Evolutionary conservation across 1,140 invertebrate genomes (phyloP).

Genomic region (Bombus waltoni): DNA sequence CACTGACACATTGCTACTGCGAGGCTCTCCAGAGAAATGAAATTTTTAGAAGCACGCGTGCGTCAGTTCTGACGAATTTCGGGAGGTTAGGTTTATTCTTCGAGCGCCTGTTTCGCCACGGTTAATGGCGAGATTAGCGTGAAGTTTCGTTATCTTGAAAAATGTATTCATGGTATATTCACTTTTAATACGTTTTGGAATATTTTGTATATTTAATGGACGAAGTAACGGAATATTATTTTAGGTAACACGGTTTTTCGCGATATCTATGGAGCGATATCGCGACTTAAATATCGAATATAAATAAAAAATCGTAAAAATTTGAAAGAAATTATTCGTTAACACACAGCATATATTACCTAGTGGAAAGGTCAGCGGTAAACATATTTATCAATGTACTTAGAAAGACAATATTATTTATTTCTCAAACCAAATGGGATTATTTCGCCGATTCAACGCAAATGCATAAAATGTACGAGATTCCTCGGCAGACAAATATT

Average conservation of each 20-base stretch:
- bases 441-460: not conserved
- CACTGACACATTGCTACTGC: not conserved
- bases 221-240: not conserved
- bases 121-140: conserved; percentile 2
- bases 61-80: not conserved
- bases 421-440: not conserved
- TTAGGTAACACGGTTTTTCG: not conserved
- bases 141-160: not conserved
- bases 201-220: not conserved
- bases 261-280: not conserved
- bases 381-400: not conserved
- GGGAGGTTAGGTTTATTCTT: not conserved
- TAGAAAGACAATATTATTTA: not conserved
- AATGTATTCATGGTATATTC: not conserved
- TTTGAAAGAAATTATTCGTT: not conserved
- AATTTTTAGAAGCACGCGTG: not conserved
- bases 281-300: not conserved
- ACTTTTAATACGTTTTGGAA: not conserved
- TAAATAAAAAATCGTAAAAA: not conserved
- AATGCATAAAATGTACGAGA: not conserved
- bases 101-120: not conserved
- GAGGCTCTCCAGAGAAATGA: conserved; percentile 24
- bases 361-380: too few relatives aligned
- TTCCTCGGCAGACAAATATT: not conserved
- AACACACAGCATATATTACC: too few relatives aligned